A percentile compares a stretch with the other conserved stretches of the same genome.
Conservation (phyloP, 53 echinoderm and acorn worm genomes). For the Temnopleurus reevesii region DNA sequence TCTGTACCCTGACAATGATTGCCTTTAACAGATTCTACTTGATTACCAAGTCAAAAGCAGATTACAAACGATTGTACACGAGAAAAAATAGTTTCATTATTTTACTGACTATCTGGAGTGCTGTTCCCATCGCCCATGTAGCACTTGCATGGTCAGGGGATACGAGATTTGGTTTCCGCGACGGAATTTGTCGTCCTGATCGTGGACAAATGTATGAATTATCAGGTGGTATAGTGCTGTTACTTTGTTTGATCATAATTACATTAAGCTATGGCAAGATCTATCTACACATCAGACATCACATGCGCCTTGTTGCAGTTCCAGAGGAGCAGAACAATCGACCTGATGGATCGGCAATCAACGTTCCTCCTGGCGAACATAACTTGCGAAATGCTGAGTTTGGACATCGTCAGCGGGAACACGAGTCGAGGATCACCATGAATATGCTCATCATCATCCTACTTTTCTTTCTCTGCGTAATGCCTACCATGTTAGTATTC, state of each 20-base stretch:
- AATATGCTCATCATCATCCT: conserved; percentile 77
- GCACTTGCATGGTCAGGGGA: background rate
- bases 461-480: conserved; percentile 73
- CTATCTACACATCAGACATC: conserved; percentile 59
- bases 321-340: too few species aligned
- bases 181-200: conserved; percentile 19
- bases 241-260: conserved; percentile 56
- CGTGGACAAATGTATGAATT: background rate
- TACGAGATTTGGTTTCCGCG: conserved; percentile 4
- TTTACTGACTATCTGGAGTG: background rate
- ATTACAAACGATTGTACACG: conserved; percentile 4
- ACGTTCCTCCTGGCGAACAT: too few species aligned
- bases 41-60: background rate
- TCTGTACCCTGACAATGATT: conserved; percentile 3
- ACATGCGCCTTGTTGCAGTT: conserved; percentile 17
- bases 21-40: conserved; percentile 24
- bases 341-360: background rate
- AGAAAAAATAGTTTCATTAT: conserved; percentile 8
- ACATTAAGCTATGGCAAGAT: conserved; percentile 63
- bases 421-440: conserved; percentile 65
- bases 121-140: background rate
- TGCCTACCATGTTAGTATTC: conserved; percentile 64
- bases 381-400: background rate
- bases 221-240: background rate
- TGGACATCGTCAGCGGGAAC: conserved; percentile 37